Evolutionary conservation across 2,797 vertebrate species (phyloP), one percentile per base, ranked within the genome.

Genomic region (Threskiornis aethiopicus): DNA sequence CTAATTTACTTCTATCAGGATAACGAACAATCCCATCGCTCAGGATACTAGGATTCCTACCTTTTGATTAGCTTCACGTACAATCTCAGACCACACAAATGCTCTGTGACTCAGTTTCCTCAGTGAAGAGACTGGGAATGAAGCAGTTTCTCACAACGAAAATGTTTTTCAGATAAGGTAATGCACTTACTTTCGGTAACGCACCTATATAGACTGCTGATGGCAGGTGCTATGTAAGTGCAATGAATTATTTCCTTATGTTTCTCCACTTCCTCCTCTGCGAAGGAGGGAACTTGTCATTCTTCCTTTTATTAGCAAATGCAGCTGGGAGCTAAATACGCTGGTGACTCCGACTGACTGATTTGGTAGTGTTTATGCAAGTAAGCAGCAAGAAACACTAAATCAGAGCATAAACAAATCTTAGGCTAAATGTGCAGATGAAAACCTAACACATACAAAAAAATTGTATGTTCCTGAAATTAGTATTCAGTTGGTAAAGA

Each of bases 341-440:
- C 41, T 44, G 47, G 90, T 85, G 85, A 87, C 87, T 93, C 69
- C 5, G 4, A 59, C 71, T 94, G 84, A 96, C 84, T 95, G 95
- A 96, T 93, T 72, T 89, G 71, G 76, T 61, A 58, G 69, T 81
- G 87, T 92, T 97, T 90, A 93, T 91, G 91, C 61, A 92, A 93
- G 72, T 70, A 94, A 85, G 64, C 51, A 93, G 91, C 78, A 95
- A 91, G 76, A 62, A 72, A 73, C 77, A 90, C 65, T 92, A 96
- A 96, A 96, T 94, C 82, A 93, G 75, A 77, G 70, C 49, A 90
- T 67, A 90, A 95, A 91, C 64, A 91, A 95, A 95, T 97, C 79
- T 90, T 51, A 54, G 66, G 77, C 58, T 95, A 94, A 97, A 90
- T 41, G 37, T 54, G 77, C 47, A 59, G 87, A 87, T 28, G 39